Conservation (phyloP, 2,113 vertebrate species). For the Megaceryle maxima region DNA sequence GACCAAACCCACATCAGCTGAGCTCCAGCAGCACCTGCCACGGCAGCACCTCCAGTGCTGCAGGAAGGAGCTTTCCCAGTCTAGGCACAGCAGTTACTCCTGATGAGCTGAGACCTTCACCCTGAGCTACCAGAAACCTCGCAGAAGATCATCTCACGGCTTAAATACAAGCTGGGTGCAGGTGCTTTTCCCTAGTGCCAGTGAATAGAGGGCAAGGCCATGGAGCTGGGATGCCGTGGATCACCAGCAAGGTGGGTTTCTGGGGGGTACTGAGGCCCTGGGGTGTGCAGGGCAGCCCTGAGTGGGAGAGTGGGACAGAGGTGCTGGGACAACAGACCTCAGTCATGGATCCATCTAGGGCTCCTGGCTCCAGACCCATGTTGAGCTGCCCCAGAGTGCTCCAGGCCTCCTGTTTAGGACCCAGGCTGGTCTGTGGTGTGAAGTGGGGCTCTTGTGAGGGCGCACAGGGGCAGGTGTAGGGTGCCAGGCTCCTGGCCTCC, state of each 20-base stretch:
- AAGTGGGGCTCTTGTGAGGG: not conserved
- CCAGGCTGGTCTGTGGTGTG: not conserved
- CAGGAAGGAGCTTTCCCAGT: not conserved
- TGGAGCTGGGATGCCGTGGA: not conserved
- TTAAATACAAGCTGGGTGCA: not conserved
- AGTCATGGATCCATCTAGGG: accelerated
- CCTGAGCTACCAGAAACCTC: not conserved
- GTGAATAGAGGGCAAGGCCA: no score
- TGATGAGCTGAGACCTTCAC: not conserved
- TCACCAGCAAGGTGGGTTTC: not conserved
- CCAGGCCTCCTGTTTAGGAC: not conserved
- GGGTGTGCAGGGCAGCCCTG: accelerated
- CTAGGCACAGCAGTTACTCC: not conserved
- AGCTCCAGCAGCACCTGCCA: not conserved
- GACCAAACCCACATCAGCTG: not conserved
- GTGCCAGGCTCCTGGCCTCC: not conserved
- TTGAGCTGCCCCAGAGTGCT: accelerated
- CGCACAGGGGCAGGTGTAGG: accelerated
- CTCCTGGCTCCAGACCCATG: accelerated
- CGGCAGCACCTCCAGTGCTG: not conserved
- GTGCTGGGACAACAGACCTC: not conserved
- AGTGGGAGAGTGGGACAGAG: accelerated
- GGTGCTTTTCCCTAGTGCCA: not conserved
- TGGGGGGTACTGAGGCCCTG: not conserved
- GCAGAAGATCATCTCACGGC: accelerated